These are phyloP conservation scores for Apodemia mormo DNA, from an alignment of 2,888 invertebrate species.

Conservation along the genomic window DNA sequence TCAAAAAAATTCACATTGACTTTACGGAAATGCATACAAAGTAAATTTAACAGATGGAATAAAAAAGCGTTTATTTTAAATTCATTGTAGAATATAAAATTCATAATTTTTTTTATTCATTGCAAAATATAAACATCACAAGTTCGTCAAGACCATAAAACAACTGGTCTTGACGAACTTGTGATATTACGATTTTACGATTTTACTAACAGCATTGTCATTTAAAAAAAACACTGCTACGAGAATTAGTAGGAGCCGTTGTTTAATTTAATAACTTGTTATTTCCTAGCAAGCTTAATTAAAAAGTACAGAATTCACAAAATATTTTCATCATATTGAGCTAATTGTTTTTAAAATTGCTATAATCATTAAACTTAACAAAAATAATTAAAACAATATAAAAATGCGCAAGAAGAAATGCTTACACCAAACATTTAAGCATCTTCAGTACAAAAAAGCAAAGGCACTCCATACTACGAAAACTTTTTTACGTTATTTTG, in stretches of 20 bases:
- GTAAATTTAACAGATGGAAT: too few relatives aligned
- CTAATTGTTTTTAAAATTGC: constrained; percentile 44
- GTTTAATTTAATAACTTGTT: too few relatives aligned
- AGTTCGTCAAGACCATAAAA: not conserved
- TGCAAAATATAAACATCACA: not conserved
- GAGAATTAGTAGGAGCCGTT: too few relatives aligned
- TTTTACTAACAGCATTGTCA: too few relatives aligned
- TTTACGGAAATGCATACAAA: constrained; percentile 8
- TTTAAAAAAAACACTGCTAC: too few relatives aligned
- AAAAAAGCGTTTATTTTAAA: too few relatives aligned
- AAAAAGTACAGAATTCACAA: not conserved
- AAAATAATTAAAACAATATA: constrained; percentile 45
- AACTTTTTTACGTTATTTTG: not conserved
- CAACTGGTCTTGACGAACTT: too few relatives aligned
- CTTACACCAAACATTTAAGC: not conserved
- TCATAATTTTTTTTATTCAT: too few relatives aligned
- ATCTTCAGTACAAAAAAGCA: constrained; percentile 34
- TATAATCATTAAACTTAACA: constrained; percentile 37
- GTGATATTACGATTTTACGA: not conserved
- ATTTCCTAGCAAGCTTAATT: too few relatives aligned
- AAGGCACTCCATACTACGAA: constrained; percentile 72
- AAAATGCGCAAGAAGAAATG: not conserved
- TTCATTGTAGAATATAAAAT: too few relatives aligned
- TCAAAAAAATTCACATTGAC: not conserved
- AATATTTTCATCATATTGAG: constrained; percentile 1